Percentiles rank a stretch among this genome's conserved stretches.
phyloP scores from a whole-genome alignment of 2,113 vertebrate species.

The Pavo muticus region DNA sequence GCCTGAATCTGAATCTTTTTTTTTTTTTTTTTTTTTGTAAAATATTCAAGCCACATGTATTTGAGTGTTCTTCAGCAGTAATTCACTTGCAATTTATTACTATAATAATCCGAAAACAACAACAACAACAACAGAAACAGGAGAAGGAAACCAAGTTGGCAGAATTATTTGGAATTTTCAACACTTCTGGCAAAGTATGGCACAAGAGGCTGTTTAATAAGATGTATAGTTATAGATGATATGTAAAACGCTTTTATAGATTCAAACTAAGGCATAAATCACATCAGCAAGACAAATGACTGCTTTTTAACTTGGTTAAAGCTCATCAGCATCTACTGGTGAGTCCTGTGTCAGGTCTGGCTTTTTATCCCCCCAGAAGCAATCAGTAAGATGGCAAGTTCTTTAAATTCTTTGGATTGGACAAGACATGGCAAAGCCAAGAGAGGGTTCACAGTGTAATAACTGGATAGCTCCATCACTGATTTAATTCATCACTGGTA shows the following conservation, averaged over 20 bases:
- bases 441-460: background rate
- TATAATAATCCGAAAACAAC: background rate
- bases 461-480: background rate
- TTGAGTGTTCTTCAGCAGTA: background rate
- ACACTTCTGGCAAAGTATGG: background rate
- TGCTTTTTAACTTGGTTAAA: background rate
- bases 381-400: background rate
- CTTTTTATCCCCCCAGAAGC: background rate
- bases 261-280: background rate
- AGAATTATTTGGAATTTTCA: background rate
- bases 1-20: background rate
- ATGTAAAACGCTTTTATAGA: background rate
- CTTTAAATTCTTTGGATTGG: background rate
- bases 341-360: background rate
- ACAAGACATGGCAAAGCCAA: background rate
- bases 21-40: background rate
- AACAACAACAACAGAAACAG: background rate
- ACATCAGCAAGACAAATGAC: background rate
- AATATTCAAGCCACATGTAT: background rate
- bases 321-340: background rate
- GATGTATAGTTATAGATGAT: background rate
- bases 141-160: background rate
- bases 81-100: background rate
- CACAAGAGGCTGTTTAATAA: constrained; percentile 2
- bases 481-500: background rate